phyloP scores from a whole-genome alignment of 2,113 vertebrate species.

The Limanda limanda region DNA sequence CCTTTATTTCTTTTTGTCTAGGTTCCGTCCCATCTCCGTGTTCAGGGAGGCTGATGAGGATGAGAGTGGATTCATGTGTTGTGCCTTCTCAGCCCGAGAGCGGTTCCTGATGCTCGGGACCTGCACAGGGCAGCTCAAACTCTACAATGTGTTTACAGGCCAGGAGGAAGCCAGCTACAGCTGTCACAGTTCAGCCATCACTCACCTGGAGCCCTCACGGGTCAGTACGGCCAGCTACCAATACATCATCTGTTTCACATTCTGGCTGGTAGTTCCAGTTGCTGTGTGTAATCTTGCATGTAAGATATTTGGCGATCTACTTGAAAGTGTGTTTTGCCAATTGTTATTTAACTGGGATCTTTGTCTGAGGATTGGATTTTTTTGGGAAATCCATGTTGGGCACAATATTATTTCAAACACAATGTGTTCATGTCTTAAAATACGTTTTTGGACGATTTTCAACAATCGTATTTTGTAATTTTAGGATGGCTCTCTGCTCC shows the following conservation, averaged over 20 bases:
- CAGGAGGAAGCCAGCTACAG: slow-evolving; percentile 99
- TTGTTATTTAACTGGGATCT: background rate
- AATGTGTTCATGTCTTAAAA: background rate
- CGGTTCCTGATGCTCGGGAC: slow-evolving; percentile 98
- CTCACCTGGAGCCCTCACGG: slow-evolving; percentile 96
- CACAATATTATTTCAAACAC: no score
- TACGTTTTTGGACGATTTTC: background rate
- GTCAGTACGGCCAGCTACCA: slow-evolving; percentile 73
- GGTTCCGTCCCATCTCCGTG: slow-evolving; percentile 98
- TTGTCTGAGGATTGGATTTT: background rate
- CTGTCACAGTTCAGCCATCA: slow-evolving; percentile 97
- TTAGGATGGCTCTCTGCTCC: slow-evolving; percentile 94
- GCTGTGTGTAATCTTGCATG: background rate
- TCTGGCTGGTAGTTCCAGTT: background rate
- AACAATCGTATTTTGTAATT: slow-evolving; percentile 14
- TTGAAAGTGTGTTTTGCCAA: background rate
- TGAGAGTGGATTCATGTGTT: slow-evolving; percentile 97
- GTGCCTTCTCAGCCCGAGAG: slow-evolving; percentile 97
- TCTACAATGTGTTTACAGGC: slow-evolving; percentile 98
- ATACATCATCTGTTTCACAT: background rate
- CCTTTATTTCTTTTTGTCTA: slow-evolving; percentile 51
- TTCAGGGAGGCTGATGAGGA: slow-evolving; percentile 98
- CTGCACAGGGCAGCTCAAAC: slow-evolving; percentile 95
- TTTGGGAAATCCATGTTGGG: background rate
- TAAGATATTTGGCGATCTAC: background rate